Evolutionary conservation across 2,113 vertebrate genomes (phyloP).

Genomic region (Zapornia atra): DNA sequence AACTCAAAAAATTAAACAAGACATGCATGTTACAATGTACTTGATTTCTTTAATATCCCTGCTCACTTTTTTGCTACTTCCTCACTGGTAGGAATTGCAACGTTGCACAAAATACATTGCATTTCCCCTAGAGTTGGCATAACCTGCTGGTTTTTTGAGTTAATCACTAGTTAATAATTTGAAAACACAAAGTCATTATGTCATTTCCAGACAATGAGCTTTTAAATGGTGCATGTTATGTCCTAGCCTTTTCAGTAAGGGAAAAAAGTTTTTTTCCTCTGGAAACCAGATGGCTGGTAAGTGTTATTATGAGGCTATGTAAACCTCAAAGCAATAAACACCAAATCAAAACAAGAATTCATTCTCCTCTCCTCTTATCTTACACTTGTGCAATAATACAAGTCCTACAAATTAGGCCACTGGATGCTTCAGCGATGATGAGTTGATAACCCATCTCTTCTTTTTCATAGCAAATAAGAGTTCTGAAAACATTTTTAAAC

Average conservation of each 20-base stretch:
- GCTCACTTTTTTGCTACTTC: background rate
- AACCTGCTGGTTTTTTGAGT: conserved; percentile 32
- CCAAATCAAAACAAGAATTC: conserved; percentile 60
- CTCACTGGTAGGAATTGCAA: background rate
- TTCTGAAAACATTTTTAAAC: background rate
- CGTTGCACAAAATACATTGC: background rate
- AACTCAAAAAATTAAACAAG: background rate
- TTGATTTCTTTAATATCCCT: background rate
- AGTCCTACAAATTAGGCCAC: background rate
- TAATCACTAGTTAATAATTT: conserved; percentile 66
- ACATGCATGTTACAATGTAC: background rate
- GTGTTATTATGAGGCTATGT: conserved; percentile 46
- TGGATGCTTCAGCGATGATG: background rate
- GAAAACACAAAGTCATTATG: conserved; percentile 61
- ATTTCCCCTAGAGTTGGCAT: background rate
- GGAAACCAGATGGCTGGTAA: conserved; percentile 63
- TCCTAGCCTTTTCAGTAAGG: conserved; percentile 12
- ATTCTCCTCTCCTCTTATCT: conserved; percentile 23
- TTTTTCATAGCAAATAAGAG: background rate
- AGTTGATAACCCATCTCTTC: background rate
- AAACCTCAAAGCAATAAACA: conserved; percentile 66
- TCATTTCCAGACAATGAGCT: conserved; percentile 63
- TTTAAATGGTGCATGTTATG: conserved; percentile 64
- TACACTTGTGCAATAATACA: conserved; percentile 5
- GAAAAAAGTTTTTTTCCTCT: conserved; percentile 9